A percentile compares a stretch with the other conserved stretches of the same genome.
phyloP scores from a whole-genome alignment of 2,888 invertebrate species.

The Panopea generosa region DNA sequence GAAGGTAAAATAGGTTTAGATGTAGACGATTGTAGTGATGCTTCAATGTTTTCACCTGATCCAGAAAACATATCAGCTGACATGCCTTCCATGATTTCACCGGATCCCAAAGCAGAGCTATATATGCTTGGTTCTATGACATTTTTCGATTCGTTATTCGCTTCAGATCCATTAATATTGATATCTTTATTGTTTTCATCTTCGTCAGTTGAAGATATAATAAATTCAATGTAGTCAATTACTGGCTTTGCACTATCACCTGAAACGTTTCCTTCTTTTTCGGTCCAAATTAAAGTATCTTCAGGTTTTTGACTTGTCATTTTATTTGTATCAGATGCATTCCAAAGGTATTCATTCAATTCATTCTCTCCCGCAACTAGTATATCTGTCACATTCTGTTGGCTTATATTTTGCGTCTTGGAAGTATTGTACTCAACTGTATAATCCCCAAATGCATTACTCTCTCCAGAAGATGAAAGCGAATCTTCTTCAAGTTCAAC shows the following conservation, averaged over 20 bases:
- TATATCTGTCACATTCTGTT: too few relatives aligned
- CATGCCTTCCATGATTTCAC: background rate
- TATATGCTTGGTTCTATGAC: background rate
- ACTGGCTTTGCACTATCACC: conserved; percentile 6
- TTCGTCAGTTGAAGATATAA: conserved; percentile 15
- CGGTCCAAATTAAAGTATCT: background rate
- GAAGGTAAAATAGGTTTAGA: too few relatives aligned
- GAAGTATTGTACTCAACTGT: too few relatives aligned
- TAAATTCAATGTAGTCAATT: conserved; percentile 20
- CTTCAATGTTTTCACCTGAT: background rate
- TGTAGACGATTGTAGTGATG: too few relatives aligned
- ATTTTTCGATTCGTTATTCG: background rate
- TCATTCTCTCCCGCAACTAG: too few relatives aligned
- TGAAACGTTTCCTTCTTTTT: conserved; percentile 6
- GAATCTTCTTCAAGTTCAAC: too few relatives aligned
- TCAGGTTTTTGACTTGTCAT: too few relatives aligned
- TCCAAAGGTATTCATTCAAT: too few relatives aligned
- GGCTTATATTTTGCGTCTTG: too few relatives aligned
- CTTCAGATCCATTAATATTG: conserved; percentile 6
- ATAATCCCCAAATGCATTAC: too few relatives aligned
- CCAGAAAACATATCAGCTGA: background rate
- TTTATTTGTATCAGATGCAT: too few relatives aligned
- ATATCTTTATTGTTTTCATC: background rate
- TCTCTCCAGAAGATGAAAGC: too few relatives aligned
- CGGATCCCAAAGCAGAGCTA: background rate